Evolutionary conservation across 2,113 vertebrate species (phyloP).

Genomic region (Leiothrix lutea): DNA sequence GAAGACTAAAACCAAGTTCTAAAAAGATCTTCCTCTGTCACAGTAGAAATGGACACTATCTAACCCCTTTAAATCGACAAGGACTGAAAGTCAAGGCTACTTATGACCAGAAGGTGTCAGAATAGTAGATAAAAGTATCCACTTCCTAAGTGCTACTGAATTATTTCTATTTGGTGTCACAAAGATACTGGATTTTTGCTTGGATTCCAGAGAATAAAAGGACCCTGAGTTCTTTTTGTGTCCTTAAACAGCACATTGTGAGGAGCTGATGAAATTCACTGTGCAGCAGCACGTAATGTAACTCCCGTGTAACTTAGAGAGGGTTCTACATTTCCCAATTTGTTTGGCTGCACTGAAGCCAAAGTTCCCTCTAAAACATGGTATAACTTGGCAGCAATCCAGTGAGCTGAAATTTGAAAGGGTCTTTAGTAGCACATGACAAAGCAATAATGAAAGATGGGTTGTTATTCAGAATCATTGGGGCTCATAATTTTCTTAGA

Average conservation of each 20-base stretch:
- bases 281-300: background rate
- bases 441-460: background rate
- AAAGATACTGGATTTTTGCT: background rate
- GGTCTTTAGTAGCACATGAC: background rate
- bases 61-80: background rate
- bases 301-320: background rate
- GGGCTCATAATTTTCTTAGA: background rate
- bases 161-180: slow-evolving; percentile 15
- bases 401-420: background rate
- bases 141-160: background rate
- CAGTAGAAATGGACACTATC: background rate
- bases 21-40: background rate
- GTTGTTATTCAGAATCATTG: background rate
- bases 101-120: slow-evolving; percentile 19
- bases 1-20: slow-evolving; percentile 2
- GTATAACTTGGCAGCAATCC: background rate
- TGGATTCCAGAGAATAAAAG: background rate
- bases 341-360: background rate
- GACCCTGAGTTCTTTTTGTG: background rate
- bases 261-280: background rate
- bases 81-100: background rate
- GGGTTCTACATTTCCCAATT: background rate
- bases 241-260: background rate
- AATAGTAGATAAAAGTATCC: background rate
- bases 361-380: background rate